Evolutionary conservation across 2,113 vertebrate genomes (phyloP).

Genomic region (Syngnathus scovelli): DNA sequence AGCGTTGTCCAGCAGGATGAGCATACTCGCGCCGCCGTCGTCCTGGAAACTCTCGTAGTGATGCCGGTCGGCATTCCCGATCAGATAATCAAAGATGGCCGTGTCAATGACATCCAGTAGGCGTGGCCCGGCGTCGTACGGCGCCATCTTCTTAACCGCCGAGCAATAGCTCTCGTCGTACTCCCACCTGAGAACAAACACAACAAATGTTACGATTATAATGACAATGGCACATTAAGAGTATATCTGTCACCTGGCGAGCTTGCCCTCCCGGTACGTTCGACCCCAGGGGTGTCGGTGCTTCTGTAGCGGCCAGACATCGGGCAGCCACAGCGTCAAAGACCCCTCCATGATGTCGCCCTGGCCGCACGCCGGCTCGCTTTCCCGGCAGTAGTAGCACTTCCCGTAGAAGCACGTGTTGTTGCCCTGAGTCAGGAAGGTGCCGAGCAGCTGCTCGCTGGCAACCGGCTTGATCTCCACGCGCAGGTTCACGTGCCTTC

Average conservation of each 20-base stretch:
- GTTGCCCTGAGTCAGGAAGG: slow-evolving; percentile 93
- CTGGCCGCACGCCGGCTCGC: slow-evolving; percentile 91
- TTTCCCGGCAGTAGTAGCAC: slow-evolving; percentile 96
- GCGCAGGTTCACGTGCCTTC: slow-evolving; percentile 87
- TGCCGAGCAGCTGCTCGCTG: slow-evolving; percentile 91
- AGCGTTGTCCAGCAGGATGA: slow-evolving; percentile 95
- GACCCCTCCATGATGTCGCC: slow-evolving; percentile 93
- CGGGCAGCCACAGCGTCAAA: slow-evolving; percentile 91
- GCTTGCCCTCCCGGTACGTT: slow-evolving; percentile 93
- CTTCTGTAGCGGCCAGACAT: slow-evolving; percentile 96
- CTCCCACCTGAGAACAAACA: slow-evolving; percentile 77
- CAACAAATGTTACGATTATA: background rate
- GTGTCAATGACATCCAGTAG: slow-evolving; percentile 96
- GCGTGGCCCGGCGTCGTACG: slow-evolving; percentile 89
- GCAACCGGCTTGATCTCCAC: slow-evolving; percentile 93
- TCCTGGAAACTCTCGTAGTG: slow-evolving; percentile 99
- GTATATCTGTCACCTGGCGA: slow-evolving; percentile 77
- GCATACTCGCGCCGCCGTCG: slow-evolving; percentile 95
- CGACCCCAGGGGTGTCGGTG: slow-evolving; percentile 96
- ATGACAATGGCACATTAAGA: background rate
- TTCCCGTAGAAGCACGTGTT: slow-evolving; percentile 98
- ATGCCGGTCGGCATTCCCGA: slow-evolving; percentile 94
- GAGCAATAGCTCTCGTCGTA: slow-evolving; percentile 98
- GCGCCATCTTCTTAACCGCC: slow-evolving; percentile 95
- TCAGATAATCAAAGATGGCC: slow-evolving; percentile 90